Evolutionary conservation across 1,140 invertebrate species (phyloP), one percentile per base, ranked within the genome.

Genomic region (Batillaria attramentaria): DNA sequence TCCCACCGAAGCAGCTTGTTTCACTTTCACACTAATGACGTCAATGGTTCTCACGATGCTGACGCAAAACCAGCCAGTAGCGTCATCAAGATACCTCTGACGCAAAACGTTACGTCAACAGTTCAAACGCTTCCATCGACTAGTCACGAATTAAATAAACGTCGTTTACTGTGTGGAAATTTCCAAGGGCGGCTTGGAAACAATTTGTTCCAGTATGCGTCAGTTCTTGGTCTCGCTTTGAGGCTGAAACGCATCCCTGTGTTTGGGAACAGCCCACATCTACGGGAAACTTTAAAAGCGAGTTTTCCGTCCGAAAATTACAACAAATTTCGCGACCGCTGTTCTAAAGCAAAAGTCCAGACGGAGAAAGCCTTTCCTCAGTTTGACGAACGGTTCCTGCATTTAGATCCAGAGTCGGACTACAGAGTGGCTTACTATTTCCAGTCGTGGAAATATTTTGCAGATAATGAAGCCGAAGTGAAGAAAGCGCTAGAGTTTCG

Each of bases 151-250:
- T n/a, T n/a, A n/a, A n/a, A n/a, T n/a, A n/a, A n/a, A n/a, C n/a
- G 8, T 31, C 57, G 57, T 8, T 31, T 62, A 16, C 57, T 62
- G n/a, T 62, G 57, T 5, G n/a, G 57, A 24, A 62, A 37, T 10
- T 31, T 35, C 8, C 3, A n/a, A 28, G 73, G 73, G 18, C 78
- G 85, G 20, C 68, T 86, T 10, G 85, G 84, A 4, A 86, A 86
- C 73, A 46, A 81, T 18, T 80, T 86, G 81, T 86, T 84, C 54
- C 82, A 84, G 70, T 86, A 85, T 39, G 85, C 85, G 3, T 82
- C 84, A 28, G 33, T 79, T 0, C 79, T 80, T n/a, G 84, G 80
- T 42, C 76, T 84, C n/a, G 81, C 85, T 0, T 43, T 24, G 16
- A 41, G 24, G 16, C 33, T 33, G 4, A 28, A 33, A 60, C 50